Base-by-base conservation (phyloP, 2,797 vertebrate species). In the Sebastes kiyomatsui region DNA sequence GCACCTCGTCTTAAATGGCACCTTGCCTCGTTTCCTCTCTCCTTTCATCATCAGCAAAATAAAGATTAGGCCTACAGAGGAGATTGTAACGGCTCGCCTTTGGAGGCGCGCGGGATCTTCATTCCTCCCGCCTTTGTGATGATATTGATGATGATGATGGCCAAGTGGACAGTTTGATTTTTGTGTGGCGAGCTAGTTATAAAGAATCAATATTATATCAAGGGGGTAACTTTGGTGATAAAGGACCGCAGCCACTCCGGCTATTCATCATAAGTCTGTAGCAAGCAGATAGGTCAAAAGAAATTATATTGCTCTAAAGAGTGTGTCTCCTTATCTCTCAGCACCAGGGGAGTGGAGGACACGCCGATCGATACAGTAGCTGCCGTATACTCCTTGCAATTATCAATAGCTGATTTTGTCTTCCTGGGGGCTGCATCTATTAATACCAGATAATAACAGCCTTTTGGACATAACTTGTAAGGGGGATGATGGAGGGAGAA, bases 241-340 rank as follows among this genome's bases (percentile, higher is more conserved):
- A 99, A 99, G 97, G 98, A 98, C 97, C 99, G 97, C 96, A 97
- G 97, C 97, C 97, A 97, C 96, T 96, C 96, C 85, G 87, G 97
- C 98, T 98, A 99, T 99, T 99, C 98, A 99, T 99, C 98, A 99
- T 99, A 99, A 99, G 98, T 98, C 97, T 99, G 98, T 98, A 98
- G 97, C 97, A 97, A 97, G 97, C 97, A 98, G 98, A 99, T 99
- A 99, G 98, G 98, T 99, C 98, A 98, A 98, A 98, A 99, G 97
- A 99, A 99, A 99, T 99, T 97, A 99, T 99, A 99, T 99, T 97
- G 98, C 98, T 98, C 97, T 98, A 98, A 99, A 99, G 97, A 98
- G 96, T 97, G 97, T 97, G 97, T 97, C 97, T 97, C 96, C 98
- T 99, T 99, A 99, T 99, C 98, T 99, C 97, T 95, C 94, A 88